Percentiles rank a stretch among this genome's conserved stretches.
Evolutionary conservation across 2,797 vertebrate genomes (phyloP).

Genomic region (Urophycis tenuis): DNA sequence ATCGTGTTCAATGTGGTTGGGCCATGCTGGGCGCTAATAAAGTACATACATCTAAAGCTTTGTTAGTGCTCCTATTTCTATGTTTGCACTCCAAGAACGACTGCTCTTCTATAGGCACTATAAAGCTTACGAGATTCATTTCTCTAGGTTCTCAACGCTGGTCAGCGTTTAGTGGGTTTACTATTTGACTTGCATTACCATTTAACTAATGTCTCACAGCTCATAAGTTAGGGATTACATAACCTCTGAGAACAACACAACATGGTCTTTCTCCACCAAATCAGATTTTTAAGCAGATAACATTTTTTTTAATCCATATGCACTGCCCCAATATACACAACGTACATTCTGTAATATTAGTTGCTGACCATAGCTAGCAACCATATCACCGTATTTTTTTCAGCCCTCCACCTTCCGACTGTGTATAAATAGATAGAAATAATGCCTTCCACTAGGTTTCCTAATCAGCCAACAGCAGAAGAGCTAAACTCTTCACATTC

Average conservation of each 20-base stretch:
- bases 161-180: neutral
- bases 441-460: neutral
- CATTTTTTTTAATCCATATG: neutral
- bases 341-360: neutral
- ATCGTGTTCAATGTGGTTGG: neutral
- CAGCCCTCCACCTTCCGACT: neutral
- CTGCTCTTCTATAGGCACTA: neutral
- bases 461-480: slow-evolving; percentile 16
- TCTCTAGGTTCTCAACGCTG: neutral
- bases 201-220: neutral
- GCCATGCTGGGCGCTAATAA: neutral
- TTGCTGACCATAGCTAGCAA: neutral
- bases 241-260: neutral
- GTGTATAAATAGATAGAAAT: neutral
- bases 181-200: neutral
- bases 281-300: neutral
- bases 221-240: neutral
- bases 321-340: neutral
- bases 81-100: neutral
- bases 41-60: neutral
- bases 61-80: neutral
- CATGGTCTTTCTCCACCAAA: neutral
- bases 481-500: slow-evolving; percentile 32
- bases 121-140: neutral
- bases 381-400: neutral